phyloP scores from a whole-genome alignment of 2,797 vertebrate species.

The Acanthopagrus latus region DNA sequence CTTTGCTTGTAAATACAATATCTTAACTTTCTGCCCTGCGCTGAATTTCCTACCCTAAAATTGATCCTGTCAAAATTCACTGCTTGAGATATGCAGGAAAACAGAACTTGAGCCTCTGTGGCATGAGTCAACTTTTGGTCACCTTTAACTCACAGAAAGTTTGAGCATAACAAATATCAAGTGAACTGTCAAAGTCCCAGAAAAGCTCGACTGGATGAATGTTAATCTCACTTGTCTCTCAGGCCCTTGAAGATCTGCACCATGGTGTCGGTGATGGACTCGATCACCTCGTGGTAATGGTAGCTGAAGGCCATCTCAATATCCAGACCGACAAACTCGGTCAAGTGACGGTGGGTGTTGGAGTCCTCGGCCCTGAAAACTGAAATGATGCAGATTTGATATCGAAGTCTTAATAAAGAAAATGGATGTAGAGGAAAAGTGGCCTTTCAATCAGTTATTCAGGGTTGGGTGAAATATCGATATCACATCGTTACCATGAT shows the following conservation, averaged over 20 bases:
- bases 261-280: conserved; percentile 97
- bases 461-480: no score
- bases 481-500: no score
- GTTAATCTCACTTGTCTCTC: conserved; percentile 90
- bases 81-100: not conserved
- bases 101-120: not conserved
- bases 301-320: conserved; percentile 99
- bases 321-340: conserved; percentile 99
- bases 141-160: not conserved
- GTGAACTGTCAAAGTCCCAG: not conserved
- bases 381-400: conserved; percentile 67
- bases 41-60: not conserved
- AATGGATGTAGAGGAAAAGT: not conserved
- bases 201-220: not conserved
- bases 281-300: conserved; percentile 98
- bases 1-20: conserved; percentile 18
- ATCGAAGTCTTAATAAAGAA: not conserved
- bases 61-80: conserved; percentile 20
- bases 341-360: conserved; percentile 98
- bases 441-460: no score
- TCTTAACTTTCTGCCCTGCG: conserved; percentile 3
- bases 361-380: conserved; percentile 99
- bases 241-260: conserved; percentile 99
- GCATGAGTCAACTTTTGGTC: not conserved
- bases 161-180: not conserved